Evolutionary conservation across 2,113 vertebrate species (phyloP), one percentile per base, ranked within the genome.

Genomic region (Odocoileus virginianus): DNA sequence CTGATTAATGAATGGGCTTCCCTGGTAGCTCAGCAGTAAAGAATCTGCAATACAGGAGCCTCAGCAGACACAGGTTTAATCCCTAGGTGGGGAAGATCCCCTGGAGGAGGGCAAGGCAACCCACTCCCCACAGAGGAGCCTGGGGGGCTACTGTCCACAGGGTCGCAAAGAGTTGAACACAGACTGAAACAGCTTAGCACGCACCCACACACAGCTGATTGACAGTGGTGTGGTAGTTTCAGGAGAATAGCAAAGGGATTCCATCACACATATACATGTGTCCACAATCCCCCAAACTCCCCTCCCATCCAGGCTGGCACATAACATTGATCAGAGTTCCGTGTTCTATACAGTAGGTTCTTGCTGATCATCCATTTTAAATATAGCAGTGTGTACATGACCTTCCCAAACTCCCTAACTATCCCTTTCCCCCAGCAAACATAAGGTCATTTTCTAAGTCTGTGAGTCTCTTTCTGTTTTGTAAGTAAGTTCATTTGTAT

Each of bases 81-180:
- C n/a, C 19, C 67, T 23, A 40, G n/a, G 67, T 40, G n/a, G 19
- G 67, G 67, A 71, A 6, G n/a, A 21, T 71, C 67, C 67, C 67
- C 10, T 36, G 67, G n/a, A 71, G 67, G 67, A 71, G n/a, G 67
- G 10, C 2, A 11, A 71, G 67, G 36, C 67, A 40, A 23, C 67
- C 5, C n/a, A 23, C n/a, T 23, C 67, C 47, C 47, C 47, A 50
- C n/a, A 36, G 67, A 71, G 67, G n/a, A 71, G 19, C 67, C n/a
- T 71, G 67, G n/a, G 9, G 2, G 19, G 10, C 67, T 23, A 3
- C n/a, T 3, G 10, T 40, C n/a, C 19, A 12, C 0, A 40, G 67
- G 67, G 19, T 23, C 0, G 0, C n/a, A 12, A 40, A 71, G n/a
- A 40, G n/a, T 3, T 23, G 19, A 19, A 12, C 67, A 6, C 0